Evolutionary conservation across 2,113 vertebrate genomes (phyloP).

Genomic region (Pongo abelii): DNA sequence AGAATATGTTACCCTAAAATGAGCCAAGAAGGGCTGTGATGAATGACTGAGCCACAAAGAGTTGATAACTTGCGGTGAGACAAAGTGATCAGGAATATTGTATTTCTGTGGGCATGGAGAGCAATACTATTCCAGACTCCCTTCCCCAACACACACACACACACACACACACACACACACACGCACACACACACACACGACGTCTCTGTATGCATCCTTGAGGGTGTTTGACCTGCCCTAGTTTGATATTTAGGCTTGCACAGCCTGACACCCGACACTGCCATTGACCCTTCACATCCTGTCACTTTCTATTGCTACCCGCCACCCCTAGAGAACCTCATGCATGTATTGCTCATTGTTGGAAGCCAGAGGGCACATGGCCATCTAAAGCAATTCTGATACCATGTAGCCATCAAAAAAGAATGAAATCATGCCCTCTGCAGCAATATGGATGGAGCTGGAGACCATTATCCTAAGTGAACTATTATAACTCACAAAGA

Average conservation of each 20-base stretch:
- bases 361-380: not conserved
- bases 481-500: too few relatives aligned
- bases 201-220: not conserved
- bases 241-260: not conserved
- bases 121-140: not conserved
- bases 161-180: not conserved
- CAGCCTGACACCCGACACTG: not conserved
- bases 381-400: not conserved
- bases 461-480: too few relatives aligned
- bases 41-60: not conserved
- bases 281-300: not conserved
- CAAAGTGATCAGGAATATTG: not conserved
- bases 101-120: not conserved
- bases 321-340: too few relatives aligned
- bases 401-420: too few relatives aligned
- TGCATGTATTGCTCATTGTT: not conserved
- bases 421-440: too few relatives aligned
- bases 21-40: not conserved
- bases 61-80: not conserved
- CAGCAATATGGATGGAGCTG: too few relatives aligned
- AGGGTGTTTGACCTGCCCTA: not conserved
- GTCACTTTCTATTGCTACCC: not conserved
- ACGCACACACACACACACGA: not conserved
- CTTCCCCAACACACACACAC: too few relatives aligned
- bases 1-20: not conserved